These are phyloP conservation scores for Drosophila insularis DNA, from an alignment of 1,140 invertebrate species.

Conservation along the genomic window DNA sequence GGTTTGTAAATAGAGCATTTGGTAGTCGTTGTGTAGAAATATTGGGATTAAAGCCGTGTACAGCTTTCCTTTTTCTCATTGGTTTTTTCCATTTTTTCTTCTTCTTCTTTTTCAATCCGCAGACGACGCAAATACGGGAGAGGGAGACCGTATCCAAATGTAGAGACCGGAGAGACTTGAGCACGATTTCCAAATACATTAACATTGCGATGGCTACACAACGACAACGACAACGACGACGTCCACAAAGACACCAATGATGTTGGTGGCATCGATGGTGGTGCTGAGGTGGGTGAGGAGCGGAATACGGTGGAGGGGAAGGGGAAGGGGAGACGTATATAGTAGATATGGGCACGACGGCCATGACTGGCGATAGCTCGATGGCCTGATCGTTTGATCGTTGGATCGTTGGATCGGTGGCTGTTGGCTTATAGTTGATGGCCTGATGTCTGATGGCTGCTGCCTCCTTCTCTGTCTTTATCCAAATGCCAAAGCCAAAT, in stretches of 20 bases:
- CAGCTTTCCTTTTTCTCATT: conserved; percentile 53
- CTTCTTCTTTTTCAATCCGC: conserved; percentile 40
- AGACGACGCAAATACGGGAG: conserved; percentile 14
- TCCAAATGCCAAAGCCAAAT: conserved; percentile 68
- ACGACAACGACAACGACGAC: conserved; percentile 32
- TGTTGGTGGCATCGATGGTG: conserved; percentile 19
- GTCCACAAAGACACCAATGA: not conserved
- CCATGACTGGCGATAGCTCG: conserved; percentile 20
- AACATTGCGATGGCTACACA: conserved; percentile 75
- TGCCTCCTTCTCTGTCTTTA: conserved; percentile 46
- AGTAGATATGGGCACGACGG: conserved; percentile 30
- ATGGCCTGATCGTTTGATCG: conserved; percentile 17
- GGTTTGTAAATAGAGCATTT: conserved; percentile 26
- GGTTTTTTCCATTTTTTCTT: conserved; percentile 15
- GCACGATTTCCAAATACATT: conserved; percentile 81
- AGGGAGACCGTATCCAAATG: conserved; percentile 17
- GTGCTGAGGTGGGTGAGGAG: conserved; percentile 15
- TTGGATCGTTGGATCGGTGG: conserved; percentile 15
- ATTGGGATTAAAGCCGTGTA: not conserved
- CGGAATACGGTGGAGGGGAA: not conserved
- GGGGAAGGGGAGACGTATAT: not conserved
- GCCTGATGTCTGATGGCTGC: conserved; percentile 34
- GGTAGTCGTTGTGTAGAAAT: conserved; percentile 10
- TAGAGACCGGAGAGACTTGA: conserved; percentile 33
- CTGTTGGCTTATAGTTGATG: conserved; percentile 26